These are phyloP conservation scores for Chondrilla cf. caribensis DNA, from an alignment of 37 sponge, comb jelly and placozoan species.

Conservation along the genomic window DNA sequence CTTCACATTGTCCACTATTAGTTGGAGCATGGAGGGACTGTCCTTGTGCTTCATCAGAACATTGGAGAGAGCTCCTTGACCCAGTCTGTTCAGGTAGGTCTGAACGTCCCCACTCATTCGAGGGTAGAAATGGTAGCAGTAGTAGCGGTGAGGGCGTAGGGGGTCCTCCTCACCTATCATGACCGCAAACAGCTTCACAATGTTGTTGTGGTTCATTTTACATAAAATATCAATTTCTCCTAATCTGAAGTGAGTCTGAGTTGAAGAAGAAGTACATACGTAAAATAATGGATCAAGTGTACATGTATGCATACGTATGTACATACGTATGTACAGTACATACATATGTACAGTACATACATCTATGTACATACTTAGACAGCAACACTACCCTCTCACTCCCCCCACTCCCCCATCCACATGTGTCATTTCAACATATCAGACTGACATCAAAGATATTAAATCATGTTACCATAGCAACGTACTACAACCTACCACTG, in stretches of 20 bases:
- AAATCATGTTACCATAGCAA: no score
- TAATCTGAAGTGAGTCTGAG: conserved; percentile 41
- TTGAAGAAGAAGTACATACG: background rate
- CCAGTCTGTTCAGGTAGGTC: conserved; percentile 14
- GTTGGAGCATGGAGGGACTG: conserved; percentile 9
- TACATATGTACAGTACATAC: background rate
- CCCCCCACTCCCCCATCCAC: no score
- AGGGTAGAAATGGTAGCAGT: conserved; percentile 53
- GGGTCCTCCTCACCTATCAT: conserved; percentile 52
- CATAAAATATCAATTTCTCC: conserved; percentile 30
- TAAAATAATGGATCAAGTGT: background rate
- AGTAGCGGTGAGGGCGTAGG: conserved; percentile 8
- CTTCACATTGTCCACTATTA: conserved; percentile 25
- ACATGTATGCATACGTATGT: background rate
- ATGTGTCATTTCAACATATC: no score
- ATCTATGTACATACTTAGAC: background rate
- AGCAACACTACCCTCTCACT: no score
- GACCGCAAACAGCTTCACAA: conserved; percentile 31
- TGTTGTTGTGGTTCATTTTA: conserved; percentile 36
- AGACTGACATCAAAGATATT: no score
- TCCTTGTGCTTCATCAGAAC: conserved; percentile 15
- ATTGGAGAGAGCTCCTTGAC: conserved; percentile 11
- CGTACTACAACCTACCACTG: no score
- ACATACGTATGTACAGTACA: background rate
- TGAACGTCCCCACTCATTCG: conserved; percentile 23